These are phyloP conservation scores for Stomatorhinus walkeri DNA, from an alignment of 2,797 vertebrate species.

Conservation along the genomic window DNA sequence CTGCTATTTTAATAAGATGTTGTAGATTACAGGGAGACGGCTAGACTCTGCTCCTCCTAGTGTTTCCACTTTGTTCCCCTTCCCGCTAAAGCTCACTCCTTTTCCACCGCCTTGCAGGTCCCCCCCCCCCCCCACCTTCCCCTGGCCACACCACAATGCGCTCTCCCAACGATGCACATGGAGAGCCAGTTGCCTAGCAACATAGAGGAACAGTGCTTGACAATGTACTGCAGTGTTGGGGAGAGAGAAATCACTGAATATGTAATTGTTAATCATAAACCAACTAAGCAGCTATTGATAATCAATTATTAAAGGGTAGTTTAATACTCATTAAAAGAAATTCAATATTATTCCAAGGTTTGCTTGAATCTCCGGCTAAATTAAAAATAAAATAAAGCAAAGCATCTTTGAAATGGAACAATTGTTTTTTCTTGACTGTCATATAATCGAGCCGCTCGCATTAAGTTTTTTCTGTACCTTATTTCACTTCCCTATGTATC, in stretches of 20 bases:
- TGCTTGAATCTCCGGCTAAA: not conserved
- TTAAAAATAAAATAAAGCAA: not conserved
- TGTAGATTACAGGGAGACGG: not conserved
- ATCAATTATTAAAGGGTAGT: conserved; percentile 10
- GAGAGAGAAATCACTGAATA: not conserved
- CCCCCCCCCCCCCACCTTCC: not conserved
- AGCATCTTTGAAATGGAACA: not conserved
- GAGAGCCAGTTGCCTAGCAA: conserved; percentile 36
- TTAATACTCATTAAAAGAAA: not conserved
- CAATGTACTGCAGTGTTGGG: conserved; percentile 12
- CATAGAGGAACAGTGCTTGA: conserved; percentile 27
- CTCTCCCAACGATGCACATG: conserved; percentile 15
- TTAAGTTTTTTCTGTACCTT: not conserved
- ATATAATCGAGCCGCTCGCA: not conserved
- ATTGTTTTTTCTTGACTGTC: not conserved
- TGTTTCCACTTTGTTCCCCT: not conserved
- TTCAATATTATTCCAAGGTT: not conserved
- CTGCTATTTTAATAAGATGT: not conserved
- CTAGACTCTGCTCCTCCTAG: not conserved
- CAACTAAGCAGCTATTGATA: not conserved
- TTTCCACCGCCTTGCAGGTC: too few relatives aligned
- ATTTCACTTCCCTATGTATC: not conserved
- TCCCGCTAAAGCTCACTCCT: not conserved
- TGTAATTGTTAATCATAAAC: conserved; percentile 12
- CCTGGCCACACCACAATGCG: not conserved